Base-by-base conservation (phyloP, 1,140 invertebrate species). In the Stegodyphus mimosarum region DNA sequence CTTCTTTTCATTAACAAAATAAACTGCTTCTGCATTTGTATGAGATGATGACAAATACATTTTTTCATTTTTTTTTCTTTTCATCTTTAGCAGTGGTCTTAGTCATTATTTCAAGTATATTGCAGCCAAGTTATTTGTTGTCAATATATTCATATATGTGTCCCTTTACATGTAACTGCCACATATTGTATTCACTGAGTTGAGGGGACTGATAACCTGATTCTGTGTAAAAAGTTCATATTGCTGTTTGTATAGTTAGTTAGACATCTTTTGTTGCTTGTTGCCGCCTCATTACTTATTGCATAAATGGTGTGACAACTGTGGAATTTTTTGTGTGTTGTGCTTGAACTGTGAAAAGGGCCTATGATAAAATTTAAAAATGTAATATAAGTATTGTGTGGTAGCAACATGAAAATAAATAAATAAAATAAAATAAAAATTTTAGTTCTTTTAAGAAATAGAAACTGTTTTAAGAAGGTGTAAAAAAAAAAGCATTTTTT, bases 201-300 rank as follows among this genome's bases (percentile, higher is more conserved):
- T 33, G 33, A 74, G 53, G 80, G 80, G 60, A 71, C 48, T 83
- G 49, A 83, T 74, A 69, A 81, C 67, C 55, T 74, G 69, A 63
- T 64, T 83, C 51, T 83, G 60, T 83, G 80, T 83, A 72, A 70
- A 67, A 67, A 67, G 64, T 79, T 52, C 51, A 70, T 53, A 79
- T 79, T 79, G 66, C 50, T 79, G 77, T 79, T 79, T 77, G 75
- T 79, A 79, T 79, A 79, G 77, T 69, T 79, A 79, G 77, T 69
- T 79, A 79, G 77, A 50, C 66, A 53, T 70, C 53, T 69, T 72
- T 81, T 72, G 48, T 72, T 81, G 78, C 70, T 81, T 81, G 69
- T 72, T 81, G 69, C 78, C 69, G 69, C 53, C 78, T 70, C 66
- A 66, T 81, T 81, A 81, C 78, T 81, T 81, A 81, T 55, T 81